A percentile compares a stretch with the other conserved stretches of the same genome.
phyloP scores from a whole-genome alignment of 1,140 invertebrate genomes.

The Drosophila insularis region DNA sequence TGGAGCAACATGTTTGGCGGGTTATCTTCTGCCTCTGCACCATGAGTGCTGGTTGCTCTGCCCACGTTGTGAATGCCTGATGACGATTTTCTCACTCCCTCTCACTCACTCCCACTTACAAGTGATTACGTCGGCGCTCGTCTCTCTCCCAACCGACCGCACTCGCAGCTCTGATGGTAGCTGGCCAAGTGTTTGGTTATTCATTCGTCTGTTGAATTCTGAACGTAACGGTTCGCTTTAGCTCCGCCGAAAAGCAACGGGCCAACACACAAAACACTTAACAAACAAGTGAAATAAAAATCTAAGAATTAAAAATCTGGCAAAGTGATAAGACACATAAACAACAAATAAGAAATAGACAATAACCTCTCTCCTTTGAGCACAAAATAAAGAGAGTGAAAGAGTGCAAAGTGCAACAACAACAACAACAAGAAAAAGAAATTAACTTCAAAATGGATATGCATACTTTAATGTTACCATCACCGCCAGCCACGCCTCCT shows the following conservation, averaged over 20 bases:
- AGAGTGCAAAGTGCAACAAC: slow-evolving; percentile 45
- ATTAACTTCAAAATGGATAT: slow-evolving; percentile 65
- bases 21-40: neutral
- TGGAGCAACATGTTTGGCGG: neutral
- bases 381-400: slow-evolving; percentile 29
- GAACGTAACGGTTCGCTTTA: slow-evolving; percentile 75
- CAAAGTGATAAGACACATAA: slow-evolving; percentile 45
- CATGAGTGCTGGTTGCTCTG: slow-evolving; percentile 23
- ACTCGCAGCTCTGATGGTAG: slow-evolving; percentile 59
- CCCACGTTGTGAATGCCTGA: slow-evolving; percentile 64
- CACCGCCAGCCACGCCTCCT: slow-evolving; percentile 85
- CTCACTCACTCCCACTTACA: slow-evolving; percentile 45
- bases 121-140: slow-evolving; percentile 72
- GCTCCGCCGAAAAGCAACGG: slow-evolving; percentile 38
- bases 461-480: slow-evolving; percentile 83
- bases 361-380: slow-evolving; percentile 22
- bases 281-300: slow-evolving; percentile 41
- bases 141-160: slow-evolving; percentile 20
- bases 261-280: slow-evolving; percentile 45
- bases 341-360: slow-evolving; percentile 34
- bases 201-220: slow-evolving; percentile 82
- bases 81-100: slow-evolving; percentile 55
- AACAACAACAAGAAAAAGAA: slow-evolving; percentile 14
- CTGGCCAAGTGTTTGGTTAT: slow-evolving; percentile 56
- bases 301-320: slow-evolving; percentile 31